These are phyloP conservation scores for Ciona savignyi DNA, from an alignment of 23 tunicate genomes.

Conservation along the genomic window DNA sequence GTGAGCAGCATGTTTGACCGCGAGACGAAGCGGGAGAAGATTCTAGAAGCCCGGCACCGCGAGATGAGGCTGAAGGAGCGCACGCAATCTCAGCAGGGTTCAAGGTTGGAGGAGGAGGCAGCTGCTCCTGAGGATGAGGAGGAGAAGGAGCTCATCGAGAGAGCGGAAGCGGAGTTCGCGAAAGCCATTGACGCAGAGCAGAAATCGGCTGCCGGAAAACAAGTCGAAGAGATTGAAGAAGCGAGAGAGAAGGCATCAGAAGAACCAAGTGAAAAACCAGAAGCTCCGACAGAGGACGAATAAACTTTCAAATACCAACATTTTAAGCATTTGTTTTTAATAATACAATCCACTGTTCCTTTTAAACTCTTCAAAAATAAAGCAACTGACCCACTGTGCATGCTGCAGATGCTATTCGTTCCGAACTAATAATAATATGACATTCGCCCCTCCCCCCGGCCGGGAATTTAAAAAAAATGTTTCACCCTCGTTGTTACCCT, in stretches of 20 bases:
- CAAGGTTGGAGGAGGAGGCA: conserved; percentile 27
- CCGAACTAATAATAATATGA: no score
- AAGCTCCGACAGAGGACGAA: conserved; percentile 12
- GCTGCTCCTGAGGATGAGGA: conserved; percentile 50
- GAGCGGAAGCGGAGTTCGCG: conserved; percentile 81
- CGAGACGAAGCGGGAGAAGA: conserved; percentile 96
- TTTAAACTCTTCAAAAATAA: no score
- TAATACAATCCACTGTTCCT: background rate
- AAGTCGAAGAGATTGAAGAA: conserved; percentile 61
- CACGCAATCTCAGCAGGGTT: conserved; percentile 73
- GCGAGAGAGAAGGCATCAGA: conserved; percentile 49
- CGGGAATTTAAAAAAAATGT: no score
- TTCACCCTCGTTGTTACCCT: no score
- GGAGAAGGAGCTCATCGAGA: conserved; percentile 79
- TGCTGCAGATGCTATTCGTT: no score
- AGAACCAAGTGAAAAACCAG: conserved; percentile 52
- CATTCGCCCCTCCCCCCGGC: no score
- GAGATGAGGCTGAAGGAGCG: conserved; percentile 89
- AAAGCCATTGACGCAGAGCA: conserved; percentile 81
- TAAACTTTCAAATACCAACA: background rate
- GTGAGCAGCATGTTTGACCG: conserved; percentile 93
- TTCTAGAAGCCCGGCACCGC: conserved; percentile 85
- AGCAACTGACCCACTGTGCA: no score
- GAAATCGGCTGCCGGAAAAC: conserved; percentile 28
- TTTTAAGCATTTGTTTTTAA: no score